Evolutionary conservation across 2,113 vertebrate genomes (phyloP).

Genomic region (Hemicordylus capensis): DNA sequence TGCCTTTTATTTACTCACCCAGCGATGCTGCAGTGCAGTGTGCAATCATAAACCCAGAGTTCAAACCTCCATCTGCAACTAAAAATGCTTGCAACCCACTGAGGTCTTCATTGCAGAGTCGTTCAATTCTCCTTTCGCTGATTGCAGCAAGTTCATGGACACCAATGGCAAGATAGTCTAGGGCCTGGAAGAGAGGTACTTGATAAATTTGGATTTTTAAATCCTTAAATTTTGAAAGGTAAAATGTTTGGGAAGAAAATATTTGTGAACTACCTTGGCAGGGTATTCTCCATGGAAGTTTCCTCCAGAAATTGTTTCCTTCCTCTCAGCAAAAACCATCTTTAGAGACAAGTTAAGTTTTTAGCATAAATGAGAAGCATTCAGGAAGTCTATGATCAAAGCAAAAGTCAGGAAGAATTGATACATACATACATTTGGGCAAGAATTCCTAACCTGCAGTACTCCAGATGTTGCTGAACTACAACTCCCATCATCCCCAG

Average conservation of each 20-base stretch:
- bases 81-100: slow-evolving; percentile 95
- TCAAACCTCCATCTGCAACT: slow-evolving; percentile 95
- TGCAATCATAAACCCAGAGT: slow-evolving; percentile 99
- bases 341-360: slow-evolving; percentile 76
- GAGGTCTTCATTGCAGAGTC: slow-evolving; percentile 95
- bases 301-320: slow-evolving; percentile 96
- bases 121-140: slow-evolving; percentile 94
- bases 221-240: not conserved
- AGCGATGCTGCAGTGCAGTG: slow-evolving; percentile 96
- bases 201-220: not conserved
- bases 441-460: too few relatives aligned
- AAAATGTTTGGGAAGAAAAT: not conserved
- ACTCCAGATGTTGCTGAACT: too few relatives aligned
- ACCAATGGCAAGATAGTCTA: slow-evolving; percentile 91
- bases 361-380: not conserved
- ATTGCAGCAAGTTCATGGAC: slow-evolving; percentile 95
- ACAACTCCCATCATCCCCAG: too few relatives aligned
- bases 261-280: slow-evolving; percentile 77
- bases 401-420: not conserved
- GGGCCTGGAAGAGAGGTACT: slow-evolving; percentile 75
- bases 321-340: slow-evolving; percentile 97
- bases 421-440: not conserved
- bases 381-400: not conserved
- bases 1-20: slow-evolving; percentile 76
- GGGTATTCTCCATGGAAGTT: slow-evolving; percentile 99